Evolutionary conservation across 2,888 invertebrate species (phyloP), one percentile per base, ranked within the genome.

Genomic region (Sarcophaga caerulescens): DNA sequence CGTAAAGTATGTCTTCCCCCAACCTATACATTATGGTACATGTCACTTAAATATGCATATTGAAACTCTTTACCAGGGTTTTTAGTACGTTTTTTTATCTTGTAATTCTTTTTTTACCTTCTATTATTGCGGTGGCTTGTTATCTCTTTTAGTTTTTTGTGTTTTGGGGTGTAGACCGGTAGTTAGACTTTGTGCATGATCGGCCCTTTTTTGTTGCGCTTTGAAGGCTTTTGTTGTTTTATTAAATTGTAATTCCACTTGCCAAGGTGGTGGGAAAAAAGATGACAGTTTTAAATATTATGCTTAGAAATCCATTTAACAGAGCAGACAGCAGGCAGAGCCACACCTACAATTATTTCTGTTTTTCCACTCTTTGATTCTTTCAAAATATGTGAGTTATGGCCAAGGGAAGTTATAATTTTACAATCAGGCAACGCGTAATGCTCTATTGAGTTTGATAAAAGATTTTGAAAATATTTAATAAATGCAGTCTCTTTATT

Each of bases 401-500:
- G 86, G 88, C 87, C 89, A 88, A 89, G 87, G 88, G 78, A 88
- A 85, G 73, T 76, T 75, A 65, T 79, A 75, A 84, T 68, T 73
- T 63, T 10, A 83, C 52, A 82, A 84, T 75, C 17, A 35, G 12
- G 3, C 35, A 14, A 25, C 44, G 4, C 14, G 35, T 74, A 74
- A 74, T 69, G 73, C 44, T 74, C 62, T 70, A 63, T 69, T 81
- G 69, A 63, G 63, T 75, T 3, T 3, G 14, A 45, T 62, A 4
- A 3, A 63, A 11, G 4, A 3, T n/a, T 44, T 65, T 65, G 21
- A n/a, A n/a, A 44, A 44, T 65, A 35, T 17, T 47, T 1, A 47
- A 14, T 47, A 14, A 6, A 1, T 35, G 8, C 35, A 25, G 25
- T 6, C 35, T 35, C 35, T 6, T 25, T 35, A 35, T 35, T 35